phyloP scores from a whole-genome alignment of 2,113 vertebrate genomes.

The Leptodactylus fuscus region DNA sequence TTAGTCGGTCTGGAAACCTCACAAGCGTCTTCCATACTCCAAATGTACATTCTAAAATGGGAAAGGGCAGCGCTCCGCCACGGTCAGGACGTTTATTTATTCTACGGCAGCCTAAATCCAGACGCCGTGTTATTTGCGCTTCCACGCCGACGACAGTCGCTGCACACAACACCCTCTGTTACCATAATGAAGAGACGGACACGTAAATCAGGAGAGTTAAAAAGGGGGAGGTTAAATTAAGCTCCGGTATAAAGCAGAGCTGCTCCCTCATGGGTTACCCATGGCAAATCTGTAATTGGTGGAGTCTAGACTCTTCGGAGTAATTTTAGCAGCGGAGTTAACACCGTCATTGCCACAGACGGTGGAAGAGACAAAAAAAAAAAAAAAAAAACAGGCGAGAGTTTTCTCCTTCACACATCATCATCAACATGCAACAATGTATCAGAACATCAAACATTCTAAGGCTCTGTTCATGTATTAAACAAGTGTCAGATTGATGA shows the following conservation, averaged over 20 bases:
- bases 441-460: too few species aligned
- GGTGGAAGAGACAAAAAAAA: too few species aligned
- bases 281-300: background rate
- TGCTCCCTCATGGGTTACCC: background rate
- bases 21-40: slow-evolving; percentile 29
- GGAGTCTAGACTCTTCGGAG: background rate
- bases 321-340: background rate
- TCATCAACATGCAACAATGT: too few species aligned
- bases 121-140: background rate
- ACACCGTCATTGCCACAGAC: background rate
- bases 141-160: background rate
- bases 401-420: background rate
- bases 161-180: background rate
- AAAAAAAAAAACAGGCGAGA: background rate
- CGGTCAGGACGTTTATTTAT: slow-evolving; percentile 13
- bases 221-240: background rate
- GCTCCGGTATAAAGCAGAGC: background rate
- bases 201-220: background rate
- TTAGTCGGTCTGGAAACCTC: slow-evolving; percentile 11
- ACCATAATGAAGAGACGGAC: background rate
- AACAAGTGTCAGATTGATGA: too few species aligned
- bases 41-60: slow-evolving; percentile 21
- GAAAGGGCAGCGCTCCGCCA: background rate
- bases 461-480: too few species aligned
- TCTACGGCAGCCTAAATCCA: slow-evolving; percentile 1